phyloP scores from a whole-genome alignment of 2,797 vertebrate species.

The Brachyalestes nurse region DNA sequence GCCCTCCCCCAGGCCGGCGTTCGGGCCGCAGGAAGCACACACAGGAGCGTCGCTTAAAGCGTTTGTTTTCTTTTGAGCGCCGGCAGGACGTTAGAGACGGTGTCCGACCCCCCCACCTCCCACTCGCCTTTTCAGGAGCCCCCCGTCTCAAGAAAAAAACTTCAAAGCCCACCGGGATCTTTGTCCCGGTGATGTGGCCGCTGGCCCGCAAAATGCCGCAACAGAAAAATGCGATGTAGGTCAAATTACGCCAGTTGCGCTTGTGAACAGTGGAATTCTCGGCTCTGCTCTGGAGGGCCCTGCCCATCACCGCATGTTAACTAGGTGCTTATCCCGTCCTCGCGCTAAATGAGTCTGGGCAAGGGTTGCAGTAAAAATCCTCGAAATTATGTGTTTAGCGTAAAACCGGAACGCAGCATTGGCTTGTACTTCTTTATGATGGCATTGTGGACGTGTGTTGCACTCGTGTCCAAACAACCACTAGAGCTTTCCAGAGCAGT shows the following conservation, averaged over 20 bases:
- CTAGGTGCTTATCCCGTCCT: constrained; percentile 57
- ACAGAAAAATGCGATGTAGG: constrained; percentile 96
- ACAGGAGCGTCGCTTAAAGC: constrained; percentile 87
- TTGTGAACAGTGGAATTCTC: constrained; percentile 85
- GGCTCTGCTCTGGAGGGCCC: constrained; percentile 79
- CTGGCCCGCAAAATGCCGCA: constrained; percentile 92
- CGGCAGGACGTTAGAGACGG: constrained; percentile 86
- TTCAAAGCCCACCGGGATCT: constrained; percentile 92
- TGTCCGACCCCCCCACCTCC: constrained; percentile 70
- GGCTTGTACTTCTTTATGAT: constrained; percentile 39
- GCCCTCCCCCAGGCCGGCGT: constrained; percentile 82
- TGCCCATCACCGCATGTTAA: constrained; percentile 79
- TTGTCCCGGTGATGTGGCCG: constrained; percentile 90
- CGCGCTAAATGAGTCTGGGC: constrained; percentile 44
- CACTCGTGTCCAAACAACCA: constrained; percentile 37
- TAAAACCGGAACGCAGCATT: constrained; percentile 6
- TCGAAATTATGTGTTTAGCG: constrained; percentile 23
- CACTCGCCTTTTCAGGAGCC: constrained; percentile 82
- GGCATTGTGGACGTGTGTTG: constrained; percentile 30
- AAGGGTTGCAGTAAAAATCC: constrained; percentile 8
- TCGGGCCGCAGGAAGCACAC: constrained; percentile 84
- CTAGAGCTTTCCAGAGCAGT: constrained; percentile 34
- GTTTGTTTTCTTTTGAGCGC: constrained; percentile 95
- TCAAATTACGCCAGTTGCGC: constrained; percentile 88
- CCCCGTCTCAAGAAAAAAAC: constrained; percentile 64